Conservation (phyloP, 2,797 vertebrate species). For the Periophthalmus magnuspinnatus region DNA sequence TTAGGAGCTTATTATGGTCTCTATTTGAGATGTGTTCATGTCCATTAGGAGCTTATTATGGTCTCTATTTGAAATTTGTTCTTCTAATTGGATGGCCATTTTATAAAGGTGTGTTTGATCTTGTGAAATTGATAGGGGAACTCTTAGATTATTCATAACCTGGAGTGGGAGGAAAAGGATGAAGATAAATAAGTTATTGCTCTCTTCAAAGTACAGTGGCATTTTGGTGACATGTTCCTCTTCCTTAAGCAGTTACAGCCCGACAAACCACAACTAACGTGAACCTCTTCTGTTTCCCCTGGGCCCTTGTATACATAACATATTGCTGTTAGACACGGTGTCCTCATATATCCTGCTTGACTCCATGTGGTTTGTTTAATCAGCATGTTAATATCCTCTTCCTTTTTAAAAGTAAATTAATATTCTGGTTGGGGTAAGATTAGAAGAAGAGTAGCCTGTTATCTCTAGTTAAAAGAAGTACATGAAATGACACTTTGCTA, state of each 20-base stretch:
- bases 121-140: constrained; percentile 1
- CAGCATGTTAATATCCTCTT: constrained; percentile 19
- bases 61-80: constrained; percentile 2
- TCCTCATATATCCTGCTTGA: constrained; percentile 36
- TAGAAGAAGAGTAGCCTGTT: constrained; percentile 38
- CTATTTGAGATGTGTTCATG: constrained; percentile 2
- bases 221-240: constrained; percentile 47
- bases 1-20: not conserved
- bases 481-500: constrained; percentile 40
- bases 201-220: constrained; percentile 36
- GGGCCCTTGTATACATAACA: constrained; percentile 44
- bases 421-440: constrained; percentile 56
- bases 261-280: too few species aligned
- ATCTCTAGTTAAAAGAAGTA: constrained; percentile 43
- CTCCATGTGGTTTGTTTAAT: constrained; percentile 35
- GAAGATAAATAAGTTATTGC: constrained; percentile 13
- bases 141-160: constrained; percentile 29
- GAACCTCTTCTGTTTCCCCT: constrained; percentile 12
- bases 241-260: constrained; percentile 14
- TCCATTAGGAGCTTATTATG: too few species aligned
- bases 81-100: constrained; percentile 5
- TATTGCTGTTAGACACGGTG: constrained; percentile 45
- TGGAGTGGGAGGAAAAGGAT: constrained; percentile 14
- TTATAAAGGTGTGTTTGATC: constrained; percentile 4
- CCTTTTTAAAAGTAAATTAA: constrained; percentile 40